Evolutionary conservation across 64 coral and sea anemone genomes (phyloP).

Genomic region (Actinia tenebrosa): DNA sequence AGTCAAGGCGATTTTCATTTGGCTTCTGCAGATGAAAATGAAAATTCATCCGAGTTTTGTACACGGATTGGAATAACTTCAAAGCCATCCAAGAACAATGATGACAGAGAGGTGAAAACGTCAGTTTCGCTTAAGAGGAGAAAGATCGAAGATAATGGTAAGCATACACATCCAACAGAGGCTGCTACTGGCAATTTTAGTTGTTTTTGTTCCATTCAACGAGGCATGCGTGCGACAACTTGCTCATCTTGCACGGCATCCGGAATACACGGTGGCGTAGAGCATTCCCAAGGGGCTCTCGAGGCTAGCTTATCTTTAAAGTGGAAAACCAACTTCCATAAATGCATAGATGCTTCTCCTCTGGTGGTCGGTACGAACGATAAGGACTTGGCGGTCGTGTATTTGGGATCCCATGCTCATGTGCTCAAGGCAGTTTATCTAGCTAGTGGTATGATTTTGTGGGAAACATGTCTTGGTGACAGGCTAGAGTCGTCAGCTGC

Average conservation of each 20-base stretch:
- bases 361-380: slow-evolving; percentile 38
- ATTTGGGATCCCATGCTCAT: slow-evolving; percentile 82
- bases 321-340: slow-evolving; percentile 63
- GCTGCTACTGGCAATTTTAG: background rate
- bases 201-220: slow-evolving; percentile 32
- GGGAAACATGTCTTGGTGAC: slow-evolving; percentile 69
- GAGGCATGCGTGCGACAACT: background rate
- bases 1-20: background rate
- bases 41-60: background rate
- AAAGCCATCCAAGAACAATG: background rate
- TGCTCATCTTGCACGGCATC: background rate
- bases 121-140: background rate
- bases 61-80: background rate
- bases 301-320: slow-evolving; percentile 11
- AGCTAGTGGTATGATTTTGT: slow-evolving; percentile 54
- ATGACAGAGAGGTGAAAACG: background rate
- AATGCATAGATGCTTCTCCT: slow-evolving; percentile 94
- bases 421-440: slow-evolving; percentile 72
- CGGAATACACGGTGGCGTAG: background rate
- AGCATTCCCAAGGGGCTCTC: background rate
- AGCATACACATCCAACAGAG: background rate
- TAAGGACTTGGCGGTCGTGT: slow-evolving; percentile 29
- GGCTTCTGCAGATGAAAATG: background rate
- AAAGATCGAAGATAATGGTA: background rate
- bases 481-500: slow-evolving; percentile 87